Conservation (phyloP, 1,140 invertebrate species). For the Drosophila paulistorum region DNA sequence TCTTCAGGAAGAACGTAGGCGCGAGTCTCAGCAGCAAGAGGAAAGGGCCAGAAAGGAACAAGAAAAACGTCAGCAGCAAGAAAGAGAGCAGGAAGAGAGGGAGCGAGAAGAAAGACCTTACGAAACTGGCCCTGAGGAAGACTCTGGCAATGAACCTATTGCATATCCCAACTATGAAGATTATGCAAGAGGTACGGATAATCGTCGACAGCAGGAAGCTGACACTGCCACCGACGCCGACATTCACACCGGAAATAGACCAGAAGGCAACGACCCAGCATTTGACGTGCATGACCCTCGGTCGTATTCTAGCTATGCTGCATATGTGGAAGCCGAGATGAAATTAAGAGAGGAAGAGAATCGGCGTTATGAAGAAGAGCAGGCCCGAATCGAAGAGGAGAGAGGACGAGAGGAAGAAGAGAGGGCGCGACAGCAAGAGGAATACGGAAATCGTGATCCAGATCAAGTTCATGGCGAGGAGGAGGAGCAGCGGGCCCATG, state of each 20-base stretch:
- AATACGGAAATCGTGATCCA: no score
- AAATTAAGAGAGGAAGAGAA: neutral
- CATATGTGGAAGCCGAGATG: constrained; percentile 29
- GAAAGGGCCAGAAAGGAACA: neutral
- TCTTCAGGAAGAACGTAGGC: constrained; percentile 11
- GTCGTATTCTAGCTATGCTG: constrained; percentile 27
- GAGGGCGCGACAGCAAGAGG: no score
- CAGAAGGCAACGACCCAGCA: neutral
- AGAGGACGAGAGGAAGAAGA: neutral
- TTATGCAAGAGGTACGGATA: neutral
- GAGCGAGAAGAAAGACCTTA: constrained; percentile 24
- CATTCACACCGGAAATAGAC: neutral
- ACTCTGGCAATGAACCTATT: neutral
- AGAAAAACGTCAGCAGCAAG: constrained; percentile 17
- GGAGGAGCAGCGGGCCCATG: no score
- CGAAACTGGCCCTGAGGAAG: neutral
- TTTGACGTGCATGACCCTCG: neutral
- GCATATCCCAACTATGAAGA: constrained; percentile 29
- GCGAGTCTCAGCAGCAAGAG: constrained; percentile 16
- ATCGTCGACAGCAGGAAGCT: constrained; percentile 23
- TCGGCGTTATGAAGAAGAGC: no score
- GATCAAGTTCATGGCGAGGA: no score
- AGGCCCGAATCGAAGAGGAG: no score
- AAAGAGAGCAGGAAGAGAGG: constrained; percentile 28
- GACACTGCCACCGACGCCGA: constrained; percentile 1